Base-by-base conservation (phyloP, 2,888 invertebrate species). In the Phyllotreta cruciferae region DNA sequence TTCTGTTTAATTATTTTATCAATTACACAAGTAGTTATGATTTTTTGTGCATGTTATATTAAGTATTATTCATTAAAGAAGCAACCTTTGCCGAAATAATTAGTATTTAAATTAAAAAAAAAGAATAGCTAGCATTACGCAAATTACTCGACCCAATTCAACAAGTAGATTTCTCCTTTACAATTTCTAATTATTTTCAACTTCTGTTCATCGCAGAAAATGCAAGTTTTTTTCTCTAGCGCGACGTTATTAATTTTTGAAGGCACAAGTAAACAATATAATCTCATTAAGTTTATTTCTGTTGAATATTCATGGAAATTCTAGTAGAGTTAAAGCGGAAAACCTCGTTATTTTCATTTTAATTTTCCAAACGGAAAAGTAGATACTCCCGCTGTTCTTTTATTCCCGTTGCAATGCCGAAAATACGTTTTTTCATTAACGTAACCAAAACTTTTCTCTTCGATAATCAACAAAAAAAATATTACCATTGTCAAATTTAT, bases 261-360 rank as follows among this genome's bases (percentile, higher is more conserved):
- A 53, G 9, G 34, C 13, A 37, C 10, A 62, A 62, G 55, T 56
- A 56, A 56, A 62, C 37, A 56, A 56, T 44, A 56, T 50, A 52
- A 62, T 42, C 56, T 62, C 56, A 62, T 62, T 50, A 56, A 56
- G 56, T 42, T 50, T 50, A 56, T 62, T 62, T 24, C n/a, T 36
- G 62, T 53, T 62, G 62, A 62, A 62, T 57, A 62, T 57, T 62
- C 62, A 38, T 53, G 62, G 24, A 52, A 42, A 62, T 56, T 56
- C 52, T 45, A 37, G 56, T 56, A 49, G 24, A 56, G 38, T 34
- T 53, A 36, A 56, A 57, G 62, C 53, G 45, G 57, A 49, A 50
- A 57, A 57, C 57, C 62, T 57, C 62, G 57, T 62, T 62, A 62
- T 62, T 62, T 62, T 55, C 61, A 55, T 61, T 61, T 55, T 56